Percentiles rank a stretch among this genome's conserved stretches.
Conservation (phyloP, 2,797 vertebrate genomes). For the Aselliscus stoliczkanus region DNA sequence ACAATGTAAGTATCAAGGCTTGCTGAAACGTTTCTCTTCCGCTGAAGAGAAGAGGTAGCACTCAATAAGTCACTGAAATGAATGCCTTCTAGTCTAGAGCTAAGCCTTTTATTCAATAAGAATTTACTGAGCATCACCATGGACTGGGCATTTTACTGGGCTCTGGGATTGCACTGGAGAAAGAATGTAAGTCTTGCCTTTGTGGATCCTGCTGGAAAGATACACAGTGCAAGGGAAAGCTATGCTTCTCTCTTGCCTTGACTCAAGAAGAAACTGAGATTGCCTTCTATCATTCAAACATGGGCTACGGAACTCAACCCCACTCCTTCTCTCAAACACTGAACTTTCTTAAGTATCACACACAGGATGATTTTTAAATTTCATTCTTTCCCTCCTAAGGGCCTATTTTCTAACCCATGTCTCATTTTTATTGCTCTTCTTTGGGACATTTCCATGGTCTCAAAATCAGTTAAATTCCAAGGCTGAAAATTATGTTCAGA, state of each 20-base stretch:
- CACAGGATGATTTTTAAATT: neutral
- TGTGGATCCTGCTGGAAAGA: neutral
- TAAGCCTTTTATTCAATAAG: neutral
- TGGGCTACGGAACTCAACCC: neutral
- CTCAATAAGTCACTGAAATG: neutral
- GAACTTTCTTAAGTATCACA: neutral
- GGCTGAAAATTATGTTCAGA: neutral
- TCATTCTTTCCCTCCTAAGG: slow-evolving; percentile 22
- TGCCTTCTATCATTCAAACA: neutral
- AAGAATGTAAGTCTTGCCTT: neutral
- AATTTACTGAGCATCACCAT: neutral
- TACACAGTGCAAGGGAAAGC: neutral
- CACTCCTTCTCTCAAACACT: neutral
- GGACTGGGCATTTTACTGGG: neutral
- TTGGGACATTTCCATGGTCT: slow-evolving; percentile 46
- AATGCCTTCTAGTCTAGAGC: neutral
- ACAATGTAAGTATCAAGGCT: neutral
- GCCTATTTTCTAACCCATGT: neutral
- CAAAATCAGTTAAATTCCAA: slow-evolving; percentile 35
- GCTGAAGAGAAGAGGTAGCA: neutral
- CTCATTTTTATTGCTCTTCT: slow-evolving; percentile 34
- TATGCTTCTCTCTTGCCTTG: neutral
- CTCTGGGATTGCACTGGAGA: neutral
- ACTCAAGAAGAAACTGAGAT: neutral
- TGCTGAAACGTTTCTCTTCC: neutral